Conservation (phyloP, 2,113 vertebrate genomes). For the Heterotilapia buettikoferi region DNA sequence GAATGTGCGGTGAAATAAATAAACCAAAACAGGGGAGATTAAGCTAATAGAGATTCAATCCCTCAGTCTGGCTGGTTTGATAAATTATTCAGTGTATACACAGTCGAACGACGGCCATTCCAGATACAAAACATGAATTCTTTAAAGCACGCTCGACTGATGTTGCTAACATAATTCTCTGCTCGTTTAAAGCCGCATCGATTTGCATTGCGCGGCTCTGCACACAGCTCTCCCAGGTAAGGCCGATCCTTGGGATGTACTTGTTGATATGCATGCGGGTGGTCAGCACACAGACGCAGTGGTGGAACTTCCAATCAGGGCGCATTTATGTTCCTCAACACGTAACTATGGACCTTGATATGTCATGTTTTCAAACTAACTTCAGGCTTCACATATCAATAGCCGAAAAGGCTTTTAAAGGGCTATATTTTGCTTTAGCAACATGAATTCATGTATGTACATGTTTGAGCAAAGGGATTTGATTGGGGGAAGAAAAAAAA, state of each 20-base stretch:
- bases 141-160: constrained; percentile 66
- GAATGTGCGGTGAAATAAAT: constrained; percentile 68
- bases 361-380: constrained; percentile 14
- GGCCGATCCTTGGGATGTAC: constrained; percentile 22
- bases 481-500: not conserved
- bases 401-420: not conserved
- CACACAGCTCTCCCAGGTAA: constrained; percentile 47
- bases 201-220: constrained; percentile 58
- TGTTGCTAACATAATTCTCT: constrained; percentile 70
- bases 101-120: constrained; percentile 63
- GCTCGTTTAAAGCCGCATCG: constrained; percentile 65
- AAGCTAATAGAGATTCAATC: constrained; percentile 76
- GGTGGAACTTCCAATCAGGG: constrained; percentile 20
- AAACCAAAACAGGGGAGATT: constrained; percentile 73
- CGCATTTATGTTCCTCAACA: constrained; percentile 24
- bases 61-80: constrained; percentile 69
- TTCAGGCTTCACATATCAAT: constrained; percentile 1
- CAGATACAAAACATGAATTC: constrained; percentile 75
- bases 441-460: constrained; percentile 17
- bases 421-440: constrained; percentile 5
- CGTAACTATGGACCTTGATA: constrained; percentile 31
- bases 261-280: constrained; percentile 48
- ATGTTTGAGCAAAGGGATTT: constrained; percentile 21
- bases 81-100: constrained; percentile 77
- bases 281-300: constrained; percentile 15